Base-by-base conservation (phyloP, 2,113 vertebrate species). In the Cercocebus atys region DNA sequence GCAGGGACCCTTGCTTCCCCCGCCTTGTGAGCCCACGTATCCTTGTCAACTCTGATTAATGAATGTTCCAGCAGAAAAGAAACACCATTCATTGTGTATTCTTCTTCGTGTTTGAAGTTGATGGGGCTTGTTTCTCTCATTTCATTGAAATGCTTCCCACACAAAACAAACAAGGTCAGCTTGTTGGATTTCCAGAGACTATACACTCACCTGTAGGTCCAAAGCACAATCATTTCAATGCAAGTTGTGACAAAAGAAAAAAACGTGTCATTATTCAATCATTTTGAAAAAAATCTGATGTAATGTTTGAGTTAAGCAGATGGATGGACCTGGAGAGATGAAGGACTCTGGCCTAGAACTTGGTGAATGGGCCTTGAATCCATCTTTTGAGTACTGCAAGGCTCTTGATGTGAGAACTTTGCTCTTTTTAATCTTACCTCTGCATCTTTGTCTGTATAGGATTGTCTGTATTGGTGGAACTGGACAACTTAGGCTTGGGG, bases 31-130 rank as follows among this genome's bases (percentile, higher is more conserved):
- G 78, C n/a, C 66, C 47, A 76, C 90, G 75, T 97, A 86, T 96
- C 52, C 93, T 97, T 96, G 95, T 94, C 95, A 97, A 17, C 86
- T 81, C 81, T 57, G 61, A 75, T 94, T 96, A 93, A 97, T 95
- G 97, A 97, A 97, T 97, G 95, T 75, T 82, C 40, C 22, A 86
- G 68, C 40, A 59, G 84, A 85, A 96, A 57, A 95, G 55, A 93
- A 97, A 80, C 76, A 68, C 45, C 20, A 13, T 73, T 93, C 89
- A 92, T 47, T 94, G 76, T 73, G 72, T 92, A 84, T 96, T 96
- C 93, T n/a, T 93, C 78, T 95, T 79, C 14, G 47, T 64, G 78
- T 73, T 92, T 97, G 61, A 91, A 35, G 92, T 87, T 90, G 90
- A 90, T 96, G 64, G 75, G 8, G 47, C 84, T 97, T 93, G 61